Evolutionary conservation across 2,888 invertebrate genomes (phyloP).

Genomic region (Cynaeus angustus): DNA sequence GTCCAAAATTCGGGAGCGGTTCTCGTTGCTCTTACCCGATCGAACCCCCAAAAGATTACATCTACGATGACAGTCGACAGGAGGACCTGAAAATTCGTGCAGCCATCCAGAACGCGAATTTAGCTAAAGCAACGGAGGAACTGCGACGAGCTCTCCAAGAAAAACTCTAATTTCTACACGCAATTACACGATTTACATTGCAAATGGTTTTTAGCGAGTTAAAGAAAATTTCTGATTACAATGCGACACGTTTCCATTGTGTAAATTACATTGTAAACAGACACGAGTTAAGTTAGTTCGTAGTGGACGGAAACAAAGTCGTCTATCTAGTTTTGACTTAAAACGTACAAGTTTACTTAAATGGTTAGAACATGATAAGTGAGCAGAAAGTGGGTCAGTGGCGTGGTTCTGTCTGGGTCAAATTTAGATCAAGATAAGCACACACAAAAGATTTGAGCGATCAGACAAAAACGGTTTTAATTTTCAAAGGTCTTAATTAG

Average conservation of each 20-base stretch:
- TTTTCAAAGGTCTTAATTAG: not conserved
- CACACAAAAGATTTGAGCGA: not conserved
- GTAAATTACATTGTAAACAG: too few relatives aligned
- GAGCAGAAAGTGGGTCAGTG: not conserved
- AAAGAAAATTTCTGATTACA: not conserved
- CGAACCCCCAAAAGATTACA: slow-evolving; percentile 86
- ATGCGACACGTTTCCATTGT: too few relatives aligned
- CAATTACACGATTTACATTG: slow-evolving; percentile 22
- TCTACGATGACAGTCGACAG: slow-evolving; percentile 74
- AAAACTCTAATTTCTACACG: slow-evolving; percentile 77
- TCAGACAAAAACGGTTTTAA: not conserved
- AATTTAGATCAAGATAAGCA: not conserved
- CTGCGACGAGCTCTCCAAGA: slow-evolving; percentile 84
- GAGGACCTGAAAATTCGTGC: slow-evolving; percentile 74
- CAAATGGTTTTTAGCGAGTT: slow-evolving; percentile 14
- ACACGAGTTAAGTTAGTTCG: too few relatives aligned
- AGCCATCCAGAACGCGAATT: slow-evolving; percentile 69
- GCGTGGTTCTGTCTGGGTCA: not conserved
- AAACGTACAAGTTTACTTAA: not conserved
- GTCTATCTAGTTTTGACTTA: not conserved
- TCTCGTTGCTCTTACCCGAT: slow-evolving; percentile 76
- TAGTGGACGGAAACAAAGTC: too few relatives aligned
- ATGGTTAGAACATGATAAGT: not conserved
- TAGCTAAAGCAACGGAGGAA: slow-evolving; percentile 84
- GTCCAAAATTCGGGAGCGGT: slow-evolving; percentile 85